Conservation (phyloP, 2,113 vertebrate species). For the Canis aureus region DNA sequence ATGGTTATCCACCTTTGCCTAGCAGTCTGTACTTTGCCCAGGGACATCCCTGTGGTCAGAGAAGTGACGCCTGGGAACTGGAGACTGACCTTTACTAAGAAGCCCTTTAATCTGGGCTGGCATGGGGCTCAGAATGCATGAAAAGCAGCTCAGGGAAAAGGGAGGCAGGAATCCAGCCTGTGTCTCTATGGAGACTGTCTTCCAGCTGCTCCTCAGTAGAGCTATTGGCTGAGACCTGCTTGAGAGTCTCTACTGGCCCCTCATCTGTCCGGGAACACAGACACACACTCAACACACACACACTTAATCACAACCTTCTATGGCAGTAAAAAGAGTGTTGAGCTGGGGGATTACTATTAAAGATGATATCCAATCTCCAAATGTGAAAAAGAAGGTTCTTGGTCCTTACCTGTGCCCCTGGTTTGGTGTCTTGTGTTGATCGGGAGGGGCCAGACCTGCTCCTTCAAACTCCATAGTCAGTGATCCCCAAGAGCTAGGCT, state of each 20-base stretch:
- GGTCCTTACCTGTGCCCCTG: neutral
- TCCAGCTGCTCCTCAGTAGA: conserved; percentile 75
- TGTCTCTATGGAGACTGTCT: conserved; percentile 62
- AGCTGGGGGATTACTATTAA: conserved; percentile 83
- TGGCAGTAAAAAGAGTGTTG: conserved; percentile 75
- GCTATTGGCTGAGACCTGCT: conserved; percentile 51
- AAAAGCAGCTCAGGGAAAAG: conserved; percentile 13
- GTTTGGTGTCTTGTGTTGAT: neutral
- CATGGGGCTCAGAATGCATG: neutral
- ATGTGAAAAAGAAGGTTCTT: conserved; percentile 45
- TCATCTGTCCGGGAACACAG: conserved; percentile 75
- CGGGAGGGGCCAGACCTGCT: neutral
- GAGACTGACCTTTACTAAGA: conserved; percentile 37
- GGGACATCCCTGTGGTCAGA: conserved; percentile 2
- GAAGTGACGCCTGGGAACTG: neutral
- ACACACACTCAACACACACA: neutral
- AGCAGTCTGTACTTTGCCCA: conserved; percentile 16
- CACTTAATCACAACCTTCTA: conserved; percentile 68
- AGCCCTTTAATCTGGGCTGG: neutral
- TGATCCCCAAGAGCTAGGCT: neutral
- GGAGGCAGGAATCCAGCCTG: neutral
- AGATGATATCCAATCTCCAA: conserved; percentile 85
- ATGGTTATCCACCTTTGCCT: conserved; percentile 29
- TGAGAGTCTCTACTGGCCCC: conserved; percentile 59
- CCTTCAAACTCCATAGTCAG: neutral